A percentile compares a stretch with the other conserved stretches of the same genome.
Conservation (phyloP, 1,140 invertebrate genomes). For the Drosophila santomea region DNA sequence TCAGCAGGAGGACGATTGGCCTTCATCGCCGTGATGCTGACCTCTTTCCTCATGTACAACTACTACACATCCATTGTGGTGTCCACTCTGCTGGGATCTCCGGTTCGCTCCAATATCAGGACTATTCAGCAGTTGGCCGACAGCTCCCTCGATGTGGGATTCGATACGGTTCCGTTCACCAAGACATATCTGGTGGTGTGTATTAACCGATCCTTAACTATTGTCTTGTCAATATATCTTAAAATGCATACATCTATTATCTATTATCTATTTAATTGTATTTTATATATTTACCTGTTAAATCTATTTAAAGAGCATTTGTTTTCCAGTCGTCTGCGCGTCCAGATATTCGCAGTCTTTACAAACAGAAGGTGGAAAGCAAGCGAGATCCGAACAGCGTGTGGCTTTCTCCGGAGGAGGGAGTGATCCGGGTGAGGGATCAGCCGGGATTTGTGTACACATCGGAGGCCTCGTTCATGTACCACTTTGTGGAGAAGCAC, state of each 20-base stretch:
- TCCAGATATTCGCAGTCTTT: constrained; percentile 61
- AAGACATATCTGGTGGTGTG: constrained; percentile 66
- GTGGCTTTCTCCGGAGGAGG: constrained; percentile 59
- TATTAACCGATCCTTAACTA: background rate
- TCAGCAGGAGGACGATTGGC: constrained; percentile 69
- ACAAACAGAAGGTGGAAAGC: constrained; percentile 62
- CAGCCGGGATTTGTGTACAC: constrained; percentile 74
- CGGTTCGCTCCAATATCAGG: constrained; percentile 74
- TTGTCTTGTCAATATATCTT: too few relatives aligned
- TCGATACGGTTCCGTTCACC: constrained; percentile 68
- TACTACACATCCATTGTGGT: constrained; percentile 83
- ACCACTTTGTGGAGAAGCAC: constrained; percentile 63
- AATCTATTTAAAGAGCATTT: too few relatives aligned
- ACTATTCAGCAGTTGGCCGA: constrained; percentile 75
- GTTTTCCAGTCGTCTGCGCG: constrained; percentile 52
- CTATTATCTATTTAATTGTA: too few relatives aligned
- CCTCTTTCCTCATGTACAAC: constrained; percentile 80
- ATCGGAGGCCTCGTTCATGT: constrained; percentile 69
- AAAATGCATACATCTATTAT: too few relatives aligned
- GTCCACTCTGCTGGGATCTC: constrained; percentile 69
- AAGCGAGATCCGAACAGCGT: constrained; percentile 48
- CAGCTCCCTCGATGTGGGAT: constrained; percentile 69
- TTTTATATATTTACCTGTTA: too few relatives aligned
- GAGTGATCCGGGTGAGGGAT: constrained; percentile 63
- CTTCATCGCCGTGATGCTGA: constrained; percentile 67